A percentile compares a stretch with the other conserved stretches of the same genome.
Evolutionary conservation across 2,113 vertebrate species (phyloP).

Genomic region (Pachycephala philippinensis): DNA sequence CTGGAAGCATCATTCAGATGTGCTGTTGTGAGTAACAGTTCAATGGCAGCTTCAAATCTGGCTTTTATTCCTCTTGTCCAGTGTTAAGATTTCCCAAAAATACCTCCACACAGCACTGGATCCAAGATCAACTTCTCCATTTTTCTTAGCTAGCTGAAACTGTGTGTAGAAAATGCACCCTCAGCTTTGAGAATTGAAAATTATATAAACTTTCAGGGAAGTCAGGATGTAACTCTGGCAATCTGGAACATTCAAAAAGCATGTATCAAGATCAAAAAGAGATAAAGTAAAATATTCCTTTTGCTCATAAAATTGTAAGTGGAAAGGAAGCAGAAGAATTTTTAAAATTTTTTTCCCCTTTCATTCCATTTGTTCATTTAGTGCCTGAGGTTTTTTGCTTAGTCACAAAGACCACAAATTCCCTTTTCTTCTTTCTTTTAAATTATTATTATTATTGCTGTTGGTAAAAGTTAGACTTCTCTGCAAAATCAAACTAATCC

Average conservation of each 20-base stretch:
- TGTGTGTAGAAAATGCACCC: neutral
- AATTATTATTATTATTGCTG: neutral
- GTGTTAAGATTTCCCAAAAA: neutral
- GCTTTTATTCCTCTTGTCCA: neutral
- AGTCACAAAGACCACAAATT: neutral
- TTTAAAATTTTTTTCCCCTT: neutral
- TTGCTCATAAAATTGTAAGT: neutral
- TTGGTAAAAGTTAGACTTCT: neutral
- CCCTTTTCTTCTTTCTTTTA: neutral
- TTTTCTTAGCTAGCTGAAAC: neutral
- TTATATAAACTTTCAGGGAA: neutral
- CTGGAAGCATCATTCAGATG: neutral
- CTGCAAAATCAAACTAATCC: neutral
- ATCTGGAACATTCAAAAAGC: neutral
- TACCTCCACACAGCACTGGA: neutral
- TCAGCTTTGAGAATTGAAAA: neutral
- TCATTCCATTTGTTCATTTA: neutral
- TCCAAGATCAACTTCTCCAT: neutral
- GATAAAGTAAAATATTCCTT: neutral
- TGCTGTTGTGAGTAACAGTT: neutral
- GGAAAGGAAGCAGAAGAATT: neutral
- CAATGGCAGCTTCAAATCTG: neutral
- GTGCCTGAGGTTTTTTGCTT: neutral
- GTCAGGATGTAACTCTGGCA: neutral
- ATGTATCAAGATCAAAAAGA: neutral